phyloP scores from a whole-genome alignment of 1,140 invertebrate genomes.

The Atta colombica region DNA sequence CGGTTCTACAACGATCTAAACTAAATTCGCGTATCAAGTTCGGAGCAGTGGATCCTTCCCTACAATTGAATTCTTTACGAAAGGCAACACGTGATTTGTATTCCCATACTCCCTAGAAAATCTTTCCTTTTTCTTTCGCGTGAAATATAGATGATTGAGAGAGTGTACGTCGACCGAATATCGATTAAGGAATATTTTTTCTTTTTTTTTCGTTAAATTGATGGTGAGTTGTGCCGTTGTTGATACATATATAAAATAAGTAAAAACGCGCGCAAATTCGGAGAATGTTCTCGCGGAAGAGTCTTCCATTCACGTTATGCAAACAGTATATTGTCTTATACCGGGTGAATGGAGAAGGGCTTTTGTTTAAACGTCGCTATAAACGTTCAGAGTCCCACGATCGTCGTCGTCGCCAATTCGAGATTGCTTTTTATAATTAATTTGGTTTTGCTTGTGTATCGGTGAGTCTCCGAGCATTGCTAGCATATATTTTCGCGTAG shows the following conservation, averaged over 20 bases:
- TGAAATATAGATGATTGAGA: conserved; percentile 65
- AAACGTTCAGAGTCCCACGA: conserved; percentile 66
- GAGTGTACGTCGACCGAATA: conserved; percentile 40
- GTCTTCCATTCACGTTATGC: conserved; percentile 45
- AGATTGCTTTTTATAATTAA: conserved; percentile 78
- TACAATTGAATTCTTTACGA: conserved; percentile 81
- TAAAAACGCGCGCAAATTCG: conserved; percentile 65
- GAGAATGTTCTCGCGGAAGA: conserved; percentile 40
- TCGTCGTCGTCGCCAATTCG: conserved; percentile 60
- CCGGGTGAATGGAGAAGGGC: conserved; percentile 55
- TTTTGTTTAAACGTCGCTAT: conserved; percentile 67
- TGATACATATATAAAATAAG: conserved; percentile 65
- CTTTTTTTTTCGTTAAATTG: conserved; percentile 31
- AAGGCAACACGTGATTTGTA: conserved; percentile 84
- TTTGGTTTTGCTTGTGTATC: conserved; percentile 83
- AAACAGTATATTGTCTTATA: conserved; percentile 29
- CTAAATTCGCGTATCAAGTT: conserved; percentile 72
- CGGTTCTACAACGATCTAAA: conserved; percentile 72
- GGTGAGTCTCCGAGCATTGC: conserved; percentile 83
- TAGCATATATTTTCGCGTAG: conserved; percentile 83
- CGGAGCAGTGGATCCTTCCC: conserved; percentile 72
- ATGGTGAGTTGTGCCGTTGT: conserved; percentile 33
- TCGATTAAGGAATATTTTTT: neutral
- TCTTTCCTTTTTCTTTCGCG: conserved; percentile 52
- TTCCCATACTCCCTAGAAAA: conserved; percentile 76